A percentile compares a stretch with the other conserved stretches of the same genome.
Conservation (phyloP, 2,797 vertebrate genomes). For the Carduelis carduelis region DNA sequence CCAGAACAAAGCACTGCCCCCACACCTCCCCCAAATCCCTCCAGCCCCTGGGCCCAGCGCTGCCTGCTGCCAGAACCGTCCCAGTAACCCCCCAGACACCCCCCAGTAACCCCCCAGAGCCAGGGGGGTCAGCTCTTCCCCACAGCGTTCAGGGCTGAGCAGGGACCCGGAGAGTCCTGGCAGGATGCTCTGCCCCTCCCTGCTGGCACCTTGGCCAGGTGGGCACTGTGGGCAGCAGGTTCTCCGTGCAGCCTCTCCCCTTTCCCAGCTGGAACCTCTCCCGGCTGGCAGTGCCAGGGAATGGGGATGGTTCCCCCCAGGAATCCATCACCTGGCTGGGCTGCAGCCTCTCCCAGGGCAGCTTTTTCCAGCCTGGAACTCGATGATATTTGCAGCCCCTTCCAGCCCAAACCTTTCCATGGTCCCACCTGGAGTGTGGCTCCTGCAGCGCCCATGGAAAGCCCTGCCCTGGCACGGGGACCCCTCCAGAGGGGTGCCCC, state of each 20-base stretch:
- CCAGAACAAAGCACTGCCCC: neutral
- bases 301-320: rapidly evolving
- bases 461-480: neutral
- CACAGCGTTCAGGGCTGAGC: rapidly evolving
- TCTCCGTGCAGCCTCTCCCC: neutral
- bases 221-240: neutral
- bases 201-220: rapidly evolving
- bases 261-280: neutral
- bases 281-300: neutral
- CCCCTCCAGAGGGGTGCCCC: neutral
- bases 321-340: rapidly evolving
- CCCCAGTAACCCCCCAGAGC: too few species aligned
- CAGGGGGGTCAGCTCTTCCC: neutral
- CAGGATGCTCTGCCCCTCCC: rapidly evolving
- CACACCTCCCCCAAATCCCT: rapidly evolving
- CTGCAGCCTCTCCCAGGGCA: neutral
- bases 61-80: neutral
- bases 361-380: neutral
- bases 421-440: neutral
- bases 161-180: rapidly evolving
- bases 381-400: rapidly evolving
- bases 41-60: rapidly evolving
- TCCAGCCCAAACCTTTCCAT: neutral
- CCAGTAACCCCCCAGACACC: neutral
- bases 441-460: neutral